phyloP scores from a whole-genome alignment of 2,888 invertebrate genomes.

The Xestoiulus laeticollis region DNA sequence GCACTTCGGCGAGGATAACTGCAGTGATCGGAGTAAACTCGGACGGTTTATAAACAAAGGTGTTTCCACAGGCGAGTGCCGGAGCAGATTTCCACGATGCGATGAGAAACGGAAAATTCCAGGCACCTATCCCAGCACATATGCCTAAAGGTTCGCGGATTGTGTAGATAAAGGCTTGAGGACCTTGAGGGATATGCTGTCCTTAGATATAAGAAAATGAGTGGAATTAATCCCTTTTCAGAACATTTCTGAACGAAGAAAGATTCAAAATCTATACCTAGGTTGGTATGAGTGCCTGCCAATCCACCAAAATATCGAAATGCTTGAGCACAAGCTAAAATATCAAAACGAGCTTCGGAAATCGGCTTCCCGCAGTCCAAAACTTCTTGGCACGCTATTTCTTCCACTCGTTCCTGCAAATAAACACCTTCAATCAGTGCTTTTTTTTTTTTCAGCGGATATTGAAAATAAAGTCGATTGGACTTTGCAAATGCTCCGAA shows the following conservation, averaged over 20 bases:
- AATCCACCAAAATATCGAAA: conserved; percentile 68
- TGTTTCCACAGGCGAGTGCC: conserved; percentile 66
- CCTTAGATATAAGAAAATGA: conserved; percentile 61
- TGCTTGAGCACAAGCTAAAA: conserved; percentile 68
- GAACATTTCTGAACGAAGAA: neutral
- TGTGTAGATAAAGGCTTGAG: conserved; percentile 67
- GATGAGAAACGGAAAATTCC: conserved; percentile 70
- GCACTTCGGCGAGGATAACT: conserved; percentile 68
- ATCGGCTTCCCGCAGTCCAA: conserved; percentile 70
- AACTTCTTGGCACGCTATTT: conserved; percentile 64
- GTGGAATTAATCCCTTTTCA: neutral
- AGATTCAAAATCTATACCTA: neutral
- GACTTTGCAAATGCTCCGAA: neutral
- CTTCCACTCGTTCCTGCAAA: conserved; percentile 63
- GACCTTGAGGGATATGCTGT: conserved; percentile 64
- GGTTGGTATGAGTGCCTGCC: conserved; percentile 58
- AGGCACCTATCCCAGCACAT: conserved; percentile 69
- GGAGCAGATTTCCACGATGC: conserved; percentile 61
- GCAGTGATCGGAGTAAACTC: conserved; percentile 69
- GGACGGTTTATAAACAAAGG: conserved; percentile 70
- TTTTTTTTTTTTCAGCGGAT: too few species aligned
- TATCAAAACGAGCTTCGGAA: conserved; percentile 68
- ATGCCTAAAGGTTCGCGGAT: conserved; percentile 69
- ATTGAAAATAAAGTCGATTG: neutral
- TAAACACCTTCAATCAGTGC: neutral